Evolutionary conservation across 2,797 vertebrate species (phyloP), one percentile per base, ranked within the genome.

Genomic region (Bradypodion ventrale): DNA sequence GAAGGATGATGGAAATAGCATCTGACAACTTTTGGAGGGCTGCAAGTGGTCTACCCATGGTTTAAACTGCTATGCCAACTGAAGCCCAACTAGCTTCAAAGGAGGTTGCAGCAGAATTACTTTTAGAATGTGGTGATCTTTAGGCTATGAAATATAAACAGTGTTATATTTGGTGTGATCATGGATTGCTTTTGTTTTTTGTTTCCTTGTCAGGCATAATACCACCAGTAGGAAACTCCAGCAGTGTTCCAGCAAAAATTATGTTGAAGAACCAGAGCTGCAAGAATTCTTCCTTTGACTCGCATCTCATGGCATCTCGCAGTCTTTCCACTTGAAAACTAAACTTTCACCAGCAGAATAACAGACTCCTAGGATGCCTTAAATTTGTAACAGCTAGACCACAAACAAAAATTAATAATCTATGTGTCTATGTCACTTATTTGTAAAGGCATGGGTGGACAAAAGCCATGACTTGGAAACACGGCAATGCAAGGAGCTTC

Each of bases 281-380:
- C 94, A 95, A 86, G 96, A 97, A 93, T 93, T 96, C 87, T 97
- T 97, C 92, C 91, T 85, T 82, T 85, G 84, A 85, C 52, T 85
- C 56, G 23, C 72, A 76, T 82, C 29, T 82, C 62, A 68, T 42
- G 78, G 70, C 35, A 25, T 80, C 25, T 83, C 83, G 49, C 32
- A 81, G 84, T 85, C 79, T 82, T 87, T 80, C 68, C 79, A 87
- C 88, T 85, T 87, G 80, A 85, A 94, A 78, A 94, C 85, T 77
- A 89, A 87, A 10, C 44, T 85, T 85, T 94, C 94, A 95, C 95
- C 96, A 96, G 94, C 95, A 94, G 91, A 93, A 87, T 84, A 93
- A 70, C 84, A 88, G 49, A 90, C 32, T 94, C 77, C 94, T 91
- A 92, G 93, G 87, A 96, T 96, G 95, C 96, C 96, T 97, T 96